A percentile compares a stretch with the other conserved stretches of the same genome.
Evolutionary conservation across 2,888 invertebrate genomes (phyloP).

Genomic region (Anoplius nigerrimus): DNA sequence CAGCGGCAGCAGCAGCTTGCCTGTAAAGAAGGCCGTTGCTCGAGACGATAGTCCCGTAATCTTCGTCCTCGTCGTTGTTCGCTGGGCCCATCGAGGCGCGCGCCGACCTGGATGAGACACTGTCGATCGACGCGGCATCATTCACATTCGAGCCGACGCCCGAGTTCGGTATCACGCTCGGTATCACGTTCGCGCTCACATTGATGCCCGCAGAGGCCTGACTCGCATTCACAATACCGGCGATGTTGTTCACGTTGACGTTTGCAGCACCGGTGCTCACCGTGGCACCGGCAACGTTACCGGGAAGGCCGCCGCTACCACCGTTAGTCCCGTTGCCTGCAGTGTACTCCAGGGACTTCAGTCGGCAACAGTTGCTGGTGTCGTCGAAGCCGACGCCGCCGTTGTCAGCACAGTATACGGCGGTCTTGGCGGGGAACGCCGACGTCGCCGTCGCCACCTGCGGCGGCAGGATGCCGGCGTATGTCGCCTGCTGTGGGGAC

Average conservation of each 20-base stretch:
- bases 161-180: too few species aligned
- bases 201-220: too few species aligned
- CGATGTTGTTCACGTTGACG: background rate
- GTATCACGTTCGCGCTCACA: too few species aligned
- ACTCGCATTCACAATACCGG: too few species aligned
- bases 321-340: background rate
- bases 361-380: conserved; percentile 44
- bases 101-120: background rate
- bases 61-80: conserved; percentile 52
- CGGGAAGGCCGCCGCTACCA: conserved; percentile 7
- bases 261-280: conserved; percentile 22
- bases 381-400: conserved; percentile 16
- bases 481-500: conserved; percentile 56
- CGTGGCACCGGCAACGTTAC: conserved; percentile 30
- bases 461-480: conserved; percentile 58
- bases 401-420: conserved; percentile 43
- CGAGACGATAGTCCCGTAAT: conserved; percentile 45
- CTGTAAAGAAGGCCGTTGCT: conserved; percentile 41
- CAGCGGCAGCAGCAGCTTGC: conserved; percentile 25
- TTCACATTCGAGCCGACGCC: background rate
- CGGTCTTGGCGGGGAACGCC: conserved; percentile 60
- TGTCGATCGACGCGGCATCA: background rate
- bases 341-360: conserved; percentile 43
- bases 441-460: conserved; percentile 58
- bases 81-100: background rate